These are phyloP conservation scores for Drosophila demipolita DNA, from an alignment of 2,888 invertebrate species.

Conservation along the genomic window DNA sequence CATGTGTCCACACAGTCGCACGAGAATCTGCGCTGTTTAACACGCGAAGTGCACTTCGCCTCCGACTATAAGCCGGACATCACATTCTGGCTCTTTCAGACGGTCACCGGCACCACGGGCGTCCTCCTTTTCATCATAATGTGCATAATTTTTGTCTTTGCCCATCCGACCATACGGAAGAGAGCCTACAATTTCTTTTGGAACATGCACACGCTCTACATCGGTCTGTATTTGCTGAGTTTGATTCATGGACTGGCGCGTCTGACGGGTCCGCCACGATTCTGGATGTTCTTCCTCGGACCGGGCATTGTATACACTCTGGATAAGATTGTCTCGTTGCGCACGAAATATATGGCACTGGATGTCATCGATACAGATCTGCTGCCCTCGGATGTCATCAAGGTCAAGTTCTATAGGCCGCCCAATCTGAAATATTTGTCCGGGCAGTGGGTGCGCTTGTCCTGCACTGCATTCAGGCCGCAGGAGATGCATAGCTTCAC, in stretches of 20 bases:
- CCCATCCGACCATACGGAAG: conserved; percentile 95
- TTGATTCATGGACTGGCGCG: conserved; percentile 96
- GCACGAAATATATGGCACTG: conserved; percentile 95
- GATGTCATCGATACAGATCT: conserved; percentile 97
- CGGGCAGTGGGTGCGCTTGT: conserved; percentile 97
- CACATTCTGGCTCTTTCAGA: conserved; percentile 97
- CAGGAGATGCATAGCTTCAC: conserved; percentile 98
- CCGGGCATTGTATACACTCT: conserved; percentile 95
- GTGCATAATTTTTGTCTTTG: conserved; percentile 98
- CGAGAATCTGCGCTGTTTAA: conserved; percentile 95
- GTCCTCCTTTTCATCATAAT: conserved; percentile 95
- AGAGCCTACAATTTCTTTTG: conserved; percentile 98
- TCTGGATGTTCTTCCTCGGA: conserved; percentile 97
- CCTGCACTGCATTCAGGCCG: conserved; percentile 95
- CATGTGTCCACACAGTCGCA: conserved; percentile 98
- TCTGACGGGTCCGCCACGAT: conserved; percentile 95
- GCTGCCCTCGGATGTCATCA: conserved; percentile 96
- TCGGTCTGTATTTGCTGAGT: conserved; percentile 93
- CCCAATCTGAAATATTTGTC: conserved; percentile 97
- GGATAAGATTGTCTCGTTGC: conserved; percentile 96
- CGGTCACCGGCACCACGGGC: conserved; percentile 95
- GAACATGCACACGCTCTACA: conserved; percentile 96
- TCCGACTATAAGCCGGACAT: conserved; percentile 98
- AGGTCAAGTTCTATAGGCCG: conserved; percentile 97
- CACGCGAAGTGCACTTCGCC: conserved; percentile 96